A percentile compares a stretch with the other conserved stretches of the same genome.
Conservation (phyloP, 2,888 invertebrate genomes). For the Laothoe populi region DNA sequence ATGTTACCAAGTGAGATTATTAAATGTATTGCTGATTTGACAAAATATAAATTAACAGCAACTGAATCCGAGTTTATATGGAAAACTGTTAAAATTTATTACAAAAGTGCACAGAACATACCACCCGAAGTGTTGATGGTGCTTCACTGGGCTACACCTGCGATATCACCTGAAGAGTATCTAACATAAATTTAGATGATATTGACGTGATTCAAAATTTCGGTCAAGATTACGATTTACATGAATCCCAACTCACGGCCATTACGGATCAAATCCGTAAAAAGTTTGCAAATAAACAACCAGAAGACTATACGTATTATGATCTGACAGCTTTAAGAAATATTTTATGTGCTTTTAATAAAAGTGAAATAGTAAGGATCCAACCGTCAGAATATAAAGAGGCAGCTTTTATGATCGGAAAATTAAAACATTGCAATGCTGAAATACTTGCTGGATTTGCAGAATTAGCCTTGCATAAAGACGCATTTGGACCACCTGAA, state of each 20-base stretch:
- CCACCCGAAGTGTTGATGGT: slow-evolving; percentile 69
- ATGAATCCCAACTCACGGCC: slow-evolving; percentile 66
- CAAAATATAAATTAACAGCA: slow-evolving; percentile 53
- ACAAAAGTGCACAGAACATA: slow-evolving; percentile 64
- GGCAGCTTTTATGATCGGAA: slow-evolving; percentile 73
- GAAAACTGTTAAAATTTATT: slow-evolving; percentile 58
- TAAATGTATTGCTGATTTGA: slow-evolving; percentile 66
- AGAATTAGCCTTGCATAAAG: slow-evolving; percentile 64
- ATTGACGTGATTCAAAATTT: slow-evolving; percentile 84
- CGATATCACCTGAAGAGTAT: slow-evolving; percentile 77
- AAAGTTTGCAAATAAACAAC: slow-evolving; percentile 81
- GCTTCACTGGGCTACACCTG: slow-evolving; percentile 77
- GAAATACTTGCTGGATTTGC: slow-evolving; percentile 77
- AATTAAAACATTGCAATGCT: slow-evolving; percentile 69
- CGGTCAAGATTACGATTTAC: slow-evolving; percentile 76
- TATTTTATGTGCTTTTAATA: slow-evolving; percentile 84
- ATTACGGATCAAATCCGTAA: slow-evolving; percentile 79
- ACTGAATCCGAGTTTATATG: slow-evolving; percentile 67
- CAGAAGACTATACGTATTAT: slow-evolving; percentile 83
- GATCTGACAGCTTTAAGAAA: slow-evolving; percentile 82
- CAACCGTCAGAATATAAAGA: slow-evolving; percentile 81
- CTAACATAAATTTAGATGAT: slow-evolving; percentile 75
- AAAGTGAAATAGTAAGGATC: slow-evolving; percentile 78
- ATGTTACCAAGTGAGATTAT: slow-evolving; percentile 60
- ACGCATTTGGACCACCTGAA: slow-evolving; percentile 73